Evolutionary conservation across 1,140 invertebrate species (phyloP).

Genomic region (Drosophila ficusphila): DNA sequence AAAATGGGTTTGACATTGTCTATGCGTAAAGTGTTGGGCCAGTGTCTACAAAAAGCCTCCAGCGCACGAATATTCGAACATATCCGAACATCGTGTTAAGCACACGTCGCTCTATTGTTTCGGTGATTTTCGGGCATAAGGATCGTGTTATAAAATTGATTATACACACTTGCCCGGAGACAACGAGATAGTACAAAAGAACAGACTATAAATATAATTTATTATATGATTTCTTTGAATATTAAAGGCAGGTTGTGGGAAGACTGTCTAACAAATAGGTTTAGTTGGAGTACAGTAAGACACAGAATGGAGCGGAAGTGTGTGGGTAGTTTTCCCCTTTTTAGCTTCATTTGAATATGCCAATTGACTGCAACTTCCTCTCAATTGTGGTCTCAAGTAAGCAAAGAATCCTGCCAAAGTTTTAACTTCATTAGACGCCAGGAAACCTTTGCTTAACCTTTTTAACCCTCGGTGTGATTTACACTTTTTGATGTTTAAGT

Average conservation of each 20-base stretch:
- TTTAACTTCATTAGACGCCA: conserved; percentile 26
- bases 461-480: conserved; percentile 7
- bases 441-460: conserved; percentile 2
- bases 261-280: neutral
- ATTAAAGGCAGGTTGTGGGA: conserved; percentile 49
- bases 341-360: conserved; percentile 14
- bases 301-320: conserved; percentile 11
- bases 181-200: conserved; percentile 9
- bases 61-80: too few relatives aligned
- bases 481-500: too few relatives aligned
- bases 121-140: conserved; percentile 17
- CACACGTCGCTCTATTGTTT: conserved; percentile 73
- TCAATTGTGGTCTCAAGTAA: conserved; percentile 14
- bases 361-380: conserved; percentile 22
- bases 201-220: conserved; percentile 48
- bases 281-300: neutral
- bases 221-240: conserved; percentile 71
- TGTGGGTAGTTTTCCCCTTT: conserved; percentile 15
- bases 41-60: conserved; percentile 33
- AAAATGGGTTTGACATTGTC: conserved; percentile 78
- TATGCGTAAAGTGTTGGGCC: conserved; percentile 64
- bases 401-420: conserved; percentile 11
- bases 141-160: conserved; percentile 74
- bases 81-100: conserved; percentile 62
- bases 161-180: conserved; percentile 30